These are phyloP conservation scores for Brassicogethes aeneus DNA, from an alignment of 2,888 invertebrate genomes.

Conservation along the genomic window DNA sequence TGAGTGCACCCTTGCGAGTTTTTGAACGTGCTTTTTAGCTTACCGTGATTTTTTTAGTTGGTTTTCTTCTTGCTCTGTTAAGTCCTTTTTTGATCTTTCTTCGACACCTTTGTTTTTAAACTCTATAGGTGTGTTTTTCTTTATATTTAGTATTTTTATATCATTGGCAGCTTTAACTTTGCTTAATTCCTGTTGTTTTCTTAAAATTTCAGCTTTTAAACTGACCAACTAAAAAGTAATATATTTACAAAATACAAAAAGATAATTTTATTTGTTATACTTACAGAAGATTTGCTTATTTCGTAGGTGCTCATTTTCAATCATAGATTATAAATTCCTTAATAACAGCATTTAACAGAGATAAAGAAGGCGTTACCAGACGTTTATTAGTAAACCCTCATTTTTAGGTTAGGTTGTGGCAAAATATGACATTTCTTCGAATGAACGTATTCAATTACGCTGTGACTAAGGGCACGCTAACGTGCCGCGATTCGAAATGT, in stretches of 20 bases:
- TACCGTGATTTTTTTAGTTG: constrained; percentile 42
- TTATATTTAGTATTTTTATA: constrained; percentile 40
- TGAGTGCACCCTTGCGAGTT: too few species aligned
- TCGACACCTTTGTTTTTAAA: constrained; percentile 42
- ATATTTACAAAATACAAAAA: constrained; percentile 6
- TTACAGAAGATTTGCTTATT: constrained; percentile 33
- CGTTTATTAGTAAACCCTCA: too few species aligned
- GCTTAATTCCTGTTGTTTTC: constrained; percentile 77
- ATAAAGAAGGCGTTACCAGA: too few species aligned
- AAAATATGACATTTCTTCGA: too few species aligned
- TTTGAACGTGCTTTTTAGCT: background rate
- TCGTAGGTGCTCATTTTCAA: constrained; percentile 30
- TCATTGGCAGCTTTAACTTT: constrained; percentile 55
- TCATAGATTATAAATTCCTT: too few species aligned
- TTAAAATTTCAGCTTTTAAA: constrained; percentile 79
- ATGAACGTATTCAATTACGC: too few species aligned
- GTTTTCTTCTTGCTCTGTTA: constrained; percentile 36
- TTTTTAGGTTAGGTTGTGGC: too few species aligned
- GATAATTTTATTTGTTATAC: constrained; percentile 9
- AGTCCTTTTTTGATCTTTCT: constrained; percentile 33
- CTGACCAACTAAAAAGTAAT: constrained; percentile 52
- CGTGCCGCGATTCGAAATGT: too few species aligned
- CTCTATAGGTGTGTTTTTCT: constrained; percentile 29
- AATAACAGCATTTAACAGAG: too few species aligned
- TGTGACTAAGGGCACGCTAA: too few species aligned